Base-by-base conservation (phyloP, 2,888 invertebrate species). In the Polylopha cassiicola region DNA sequence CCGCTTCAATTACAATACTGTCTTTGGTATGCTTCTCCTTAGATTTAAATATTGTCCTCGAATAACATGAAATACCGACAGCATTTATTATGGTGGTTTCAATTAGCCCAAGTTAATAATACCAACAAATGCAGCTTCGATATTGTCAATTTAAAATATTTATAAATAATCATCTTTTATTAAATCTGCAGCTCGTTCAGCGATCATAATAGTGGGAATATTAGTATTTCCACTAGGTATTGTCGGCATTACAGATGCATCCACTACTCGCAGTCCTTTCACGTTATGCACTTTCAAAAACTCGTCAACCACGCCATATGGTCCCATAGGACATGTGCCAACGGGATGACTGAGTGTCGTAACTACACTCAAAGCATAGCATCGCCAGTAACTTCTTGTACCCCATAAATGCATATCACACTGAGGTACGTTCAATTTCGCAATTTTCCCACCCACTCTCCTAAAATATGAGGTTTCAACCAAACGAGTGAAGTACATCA, bases 321-420 rank as follows among this genome's bases (percentile, higher is more conserved):
- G 44, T 0, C 78, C 80, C 80, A 84, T 82, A 2, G 65, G 62
- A 37, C 81, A 82, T 1, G 81, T 76, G 0, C 87, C 85, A 0
- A 86, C 87, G 17, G 88, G 87, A 61, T 91, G 91, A 42, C 89
- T 87, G 34, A 91, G 73, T 4, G 89, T 88, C 15, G 84, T 72
- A 0, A 88, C 86, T 9, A 88, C 70, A 44, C 86, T 86, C 21
- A 84, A 76, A 0, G 86, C 79, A 53, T 88, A 87, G 55, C 92
- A 92, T 24, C 77, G 76, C 88, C 91, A 91, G 53, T 91, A 92
- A 0, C 71, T 70, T 58, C 90, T 88, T 0, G 86, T 76, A 10
- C 78, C 87, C 57, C 87, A 88, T 1, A 54, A 46, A 3, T 77
- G 53, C 1, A 72, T 55, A 4, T 77, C 72, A 55, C 92, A 91